Percentiles rank a stretch among this genome's conserved stretches.
These are phyloP conservation scores for Troilus luridus DNA, from an alignment of 2,888 invertebrate genomes.

Conservation along the genomic window DNA sequence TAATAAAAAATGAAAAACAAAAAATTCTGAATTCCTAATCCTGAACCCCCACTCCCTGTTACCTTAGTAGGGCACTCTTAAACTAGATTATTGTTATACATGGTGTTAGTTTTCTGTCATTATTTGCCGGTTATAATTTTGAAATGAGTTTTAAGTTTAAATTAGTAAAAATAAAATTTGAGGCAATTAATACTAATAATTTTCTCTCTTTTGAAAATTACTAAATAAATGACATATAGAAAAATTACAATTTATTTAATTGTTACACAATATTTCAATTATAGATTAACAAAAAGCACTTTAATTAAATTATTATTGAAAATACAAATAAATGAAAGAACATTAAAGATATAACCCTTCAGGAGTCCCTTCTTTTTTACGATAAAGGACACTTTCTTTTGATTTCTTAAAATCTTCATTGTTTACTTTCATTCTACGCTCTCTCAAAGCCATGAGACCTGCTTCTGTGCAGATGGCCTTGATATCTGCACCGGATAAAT, in stretches of 20 bases:
- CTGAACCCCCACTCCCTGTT: too few relatives aligned
- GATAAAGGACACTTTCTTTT: constrained; percentile 98
- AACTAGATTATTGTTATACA: too few relatives aligned
- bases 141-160: too few relatives aligned
- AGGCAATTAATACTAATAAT: neutral
- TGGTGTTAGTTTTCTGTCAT: too few relatives aligned
- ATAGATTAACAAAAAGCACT: constrained; percentile 20
- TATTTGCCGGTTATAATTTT: too few relatives aligned
- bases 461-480: constrained; percentile 99
- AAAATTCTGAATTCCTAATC: too few relatives aligned
- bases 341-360: constrained; percentile 96
- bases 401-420: constrained; percentile 99
- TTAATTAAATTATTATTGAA: neutral
- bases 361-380: constrained; percentile 99
- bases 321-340: constrained; percentile 23
- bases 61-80: too few relatives aligned
- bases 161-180: too few relatives aligned
- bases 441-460: constrained; percentile 96
- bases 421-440: constrained; percentile 99
- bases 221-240: neutral
- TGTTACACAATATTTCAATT: constrained; percentile 21
- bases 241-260: constrained; percentile 20
- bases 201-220: neutral
- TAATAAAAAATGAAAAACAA: too few relatives aligned
- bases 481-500: constrained; percentile 97